Percentiles rank a stretch among this genome's conserved stretches.
These are phyloP conservation scores for Chloropsis hardwickii DNA, from an alignment of 2,113 vertebrate genomes.

Conservation along the genomic window DNA sequence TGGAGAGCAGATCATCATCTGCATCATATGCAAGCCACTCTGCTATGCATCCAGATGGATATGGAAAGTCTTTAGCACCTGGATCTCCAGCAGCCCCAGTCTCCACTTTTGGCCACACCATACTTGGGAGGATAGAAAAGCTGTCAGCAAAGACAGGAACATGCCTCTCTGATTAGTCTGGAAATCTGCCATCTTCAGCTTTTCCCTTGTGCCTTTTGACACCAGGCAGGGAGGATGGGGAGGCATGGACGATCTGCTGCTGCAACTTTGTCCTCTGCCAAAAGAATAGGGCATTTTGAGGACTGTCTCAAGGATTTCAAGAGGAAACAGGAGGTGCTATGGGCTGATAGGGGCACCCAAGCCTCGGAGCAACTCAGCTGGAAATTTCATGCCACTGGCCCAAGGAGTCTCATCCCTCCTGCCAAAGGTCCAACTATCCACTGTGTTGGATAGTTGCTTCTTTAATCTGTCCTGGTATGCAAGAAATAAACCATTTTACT, in stretches of 20 bases:
- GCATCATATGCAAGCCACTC: not conserved
- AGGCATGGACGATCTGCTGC: not conserved
- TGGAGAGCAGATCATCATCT: not conserved
- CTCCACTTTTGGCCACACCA: not conserved
- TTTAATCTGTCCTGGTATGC: not conserved
- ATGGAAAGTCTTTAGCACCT: not conserved
- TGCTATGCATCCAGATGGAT: not conserved
- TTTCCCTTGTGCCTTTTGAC: not conserved
- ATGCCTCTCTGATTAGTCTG: not conserved
- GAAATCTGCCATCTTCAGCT: not conserved
- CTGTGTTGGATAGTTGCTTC: not conserved
- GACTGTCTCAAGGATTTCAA: not conserved
- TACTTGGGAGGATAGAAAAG: not conserved
- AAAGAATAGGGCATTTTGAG: not conserved
- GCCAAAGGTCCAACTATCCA: too few species aligned
- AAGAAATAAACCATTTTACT: not conserved
- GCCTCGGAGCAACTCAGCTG: not conserved
- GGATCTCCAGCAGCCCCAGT: not conserved
- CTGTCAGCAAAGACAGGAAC: not conserved
- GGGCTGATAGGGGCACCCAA: not conserved
- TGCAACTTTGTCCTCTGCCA: not conserved
- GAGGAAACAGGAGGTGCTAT: not conserved
- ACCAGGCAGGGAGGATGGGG: not conserved
- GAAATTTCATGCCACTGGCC: not conserved
- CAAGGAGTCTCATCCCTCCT: not conserved